These are phyloP conservation scores for Drosophila kuntzei DNA, from an alignment of 2,888 invertebrate species.

Conservation along the genomic window DNA sequence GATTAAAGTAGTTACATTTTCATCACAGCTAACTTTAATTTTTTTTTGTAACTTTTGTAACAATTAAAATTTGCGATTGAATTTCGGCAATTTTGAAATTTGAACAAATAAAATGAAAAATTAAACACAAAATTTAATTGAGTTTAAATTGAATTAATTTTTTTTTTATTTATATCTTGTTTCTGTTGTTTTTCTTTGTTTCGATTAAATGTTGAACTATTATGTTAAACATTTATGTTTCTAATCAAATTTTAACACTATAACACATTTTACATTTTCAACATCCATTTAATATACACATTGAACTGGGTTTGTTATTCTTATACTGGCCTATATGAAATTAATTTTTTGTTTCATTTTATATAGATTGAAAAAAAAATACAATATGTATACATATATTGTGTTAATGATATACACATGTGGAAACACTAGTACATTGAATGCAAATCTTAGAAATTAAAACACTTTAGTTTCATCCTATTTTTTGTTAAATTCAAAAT, in stretches of 20 bases:
- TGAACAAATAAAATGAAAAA: constrained; percentile 9
- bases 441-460: constrained; percentile 46
- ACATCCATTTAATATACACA: constrained; percentile 51
- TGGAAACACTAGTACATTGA: constrained; percentile 1
- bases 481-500: not conserved
- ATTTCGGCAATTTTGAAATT: constrained; percentile 16
- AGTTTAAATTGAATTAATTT: constrained; percentile 18
- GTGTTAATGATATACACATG: constrained; percentile 23
- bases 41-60: constrained; percentile 33
- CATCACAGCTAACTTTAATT: constrained; percentile 73
- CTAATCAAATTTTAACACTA: constrained; percentile 48
- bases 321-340: constrained; percentile 10
- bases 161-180: constrained; percentile 8
- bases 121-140: constrained; percentile 27
- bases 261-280: constrained; percentile 65
- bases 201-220: constrained; percentile 25
- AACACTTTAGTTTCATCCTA: constrained; percentile 31
- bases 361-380: not conserved
- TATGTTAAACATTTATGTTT: constrained; percentile 38
- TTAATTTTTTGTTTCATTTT: not conserved
- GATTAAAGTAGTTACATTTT: constrained; percentile 49
- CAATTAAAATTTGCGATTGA: constrained; percentile 8
- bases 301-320: constrained; percentile 28
- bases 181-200: not conserved
- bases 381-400: constrained; percentile 22